Conservation (phyloP, 2,113 vertebrate genomes). For the Microcebus tavaratra region DNA sequence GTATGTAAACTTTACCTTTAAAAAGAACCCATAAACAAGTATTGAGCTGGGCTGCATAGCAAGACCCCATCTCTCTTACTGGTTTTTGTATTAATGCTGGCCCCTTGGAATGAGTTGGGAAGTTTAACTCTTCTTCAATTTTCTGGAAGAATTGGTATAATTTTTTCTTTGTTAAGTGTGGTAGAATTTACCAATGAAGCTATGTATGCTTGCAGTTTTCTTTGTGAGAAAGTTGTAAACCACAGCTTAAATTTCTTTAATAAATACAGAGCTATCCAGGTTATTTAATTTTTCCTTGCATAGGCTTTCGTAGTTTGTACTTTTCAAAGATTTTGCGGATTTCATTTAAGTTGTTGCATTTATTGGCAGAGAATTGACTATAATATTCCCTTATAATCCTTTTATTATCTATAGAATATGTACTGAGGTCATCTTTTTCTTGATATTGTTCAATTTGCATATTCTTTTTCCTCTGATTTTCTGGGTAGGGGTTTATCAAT, state of each 20-base stretch:
- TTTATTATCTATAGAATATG: not conserved
- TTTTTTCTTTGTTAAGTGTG: not conserved
- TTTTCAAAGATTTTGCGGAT: not conserved
- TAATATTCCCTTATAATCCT: not conserved
- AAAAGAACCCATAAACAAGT: not conserved
- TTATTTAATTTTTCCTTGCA: not conserved
- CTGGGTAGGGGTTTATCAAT: not conserved
- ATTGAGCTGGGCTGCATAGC: not conserved
- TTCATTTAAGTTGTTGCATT: not conserved
- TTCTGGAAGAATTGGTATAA: not conserved
- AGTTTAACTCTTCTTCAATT: not conserved
- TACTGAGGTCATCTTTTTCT: not conserved
- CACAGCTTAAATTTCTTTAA: not conserved
- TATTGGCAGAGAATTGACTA: not conserved
- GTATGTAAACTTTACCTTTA: not conserved
- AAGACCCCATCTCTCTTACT: too few relatives aligned
- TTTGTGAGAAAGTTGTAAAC: not conserved
- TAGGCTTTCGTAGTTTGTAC: not conserved
- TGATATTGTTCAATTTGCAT: not conserved
- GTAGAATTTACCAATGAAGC: not conserved
- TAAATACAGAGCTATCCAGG: not conserved
- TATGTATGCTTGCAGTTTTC: not conserved
- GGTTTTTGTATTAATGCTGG: not conserved
- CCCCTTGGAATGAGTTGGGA: not conserved
- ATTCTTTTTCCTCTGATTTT: not conserved